A percentile compares a stretch with the other conserved stretches of the same genome.
phyloP scores from a whole-genome alignment of 2,113 vertebrate genomes.

The Ceyx cyanopectus region DNA sequence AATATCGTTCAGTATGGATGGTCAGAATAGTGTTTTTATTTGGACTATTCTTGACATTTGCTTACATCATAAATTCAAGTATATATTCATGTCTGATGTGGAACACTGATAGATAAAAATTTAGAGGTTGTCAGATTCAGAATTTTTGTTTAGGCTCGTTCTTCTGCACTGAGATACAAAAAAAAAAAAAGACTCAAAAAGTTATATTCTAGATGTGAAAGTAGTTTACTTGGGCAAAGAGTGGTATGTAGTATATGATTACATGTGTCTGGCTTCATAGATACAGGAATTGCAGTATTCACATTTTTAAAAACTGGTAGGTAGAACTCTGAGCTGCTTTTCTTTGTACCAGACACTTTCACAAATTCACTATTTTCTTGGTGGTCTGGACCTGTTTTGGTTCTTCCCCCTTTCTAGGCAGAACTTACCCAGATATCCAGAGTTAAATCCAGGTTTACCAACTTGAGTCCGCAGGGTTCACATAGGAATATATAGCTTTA shows the following conservation, averaged over 20 bases:
- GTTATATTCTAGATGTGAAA: neutral
- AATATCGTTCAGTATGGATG: neutral
- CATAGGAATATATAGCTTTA: neutral
- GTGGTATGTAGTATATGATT: neutral
- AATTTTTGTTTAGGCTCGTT: neutral
- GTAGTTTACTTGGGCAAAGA: neutral
- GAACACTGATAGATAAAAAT: neutral
- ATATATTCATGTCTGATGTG: neutral
- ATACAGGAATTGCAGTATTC: neutral
- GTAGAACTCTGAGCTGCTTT: neutral
- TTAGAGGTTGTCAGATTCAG: neutral
- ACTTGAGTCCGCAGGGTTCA: neutral
- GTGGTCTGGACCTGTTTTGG: neutral
- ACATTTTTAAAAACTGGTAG: rapidly evolving
- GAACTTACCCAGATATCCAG: rapidly evolving
- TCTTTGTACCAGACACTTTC: neutral
- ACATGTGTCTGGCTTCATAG: neutral
- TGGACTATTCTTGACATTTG: neutral
- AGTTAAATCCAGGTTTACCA: neutral
- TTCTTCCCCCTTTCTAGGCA: neutral
- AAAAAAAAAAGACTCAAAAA: neutral
- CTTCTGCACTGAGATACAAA: neutral
- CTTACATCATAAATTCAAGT: neutral
- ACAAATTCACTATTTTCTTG: neutral
- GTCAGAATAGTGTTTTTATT: neutral